These are phyloP conservation scores for Myiozetetes cayanensis DNA, from an alignment of 2,113 vertebrate species.

Conservation along the genomic window DNA sequence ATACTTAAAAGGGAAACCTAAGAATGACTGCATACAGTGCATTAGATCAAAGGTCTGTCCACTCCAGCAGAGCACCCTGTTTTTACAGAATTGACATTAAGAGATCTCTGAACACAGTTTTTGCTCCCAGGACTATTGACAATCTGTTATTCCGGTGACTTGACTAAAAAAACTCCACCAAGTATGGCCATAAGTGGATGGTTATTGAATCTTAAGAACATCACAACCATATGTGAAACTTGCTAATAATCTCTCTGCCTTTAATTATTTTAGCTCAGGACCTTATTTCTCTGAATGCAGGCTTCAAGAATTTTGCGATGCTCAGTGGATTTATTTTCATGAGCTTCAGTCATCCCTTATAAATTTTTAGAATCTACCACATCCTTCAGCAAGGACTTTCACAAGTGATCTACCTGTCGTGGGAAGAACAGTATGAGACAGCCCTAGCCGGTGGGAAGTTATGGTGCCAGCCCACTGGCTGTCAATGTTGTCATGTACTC, in stretches of 20 bases:
- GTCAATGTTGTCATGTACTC: not conserved
- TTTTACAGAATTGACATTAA: not conserved
- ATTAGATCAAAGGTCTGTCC: not conserved
- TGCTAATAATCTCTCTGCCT: not conserved
- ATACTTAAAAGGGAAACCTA: not conserved
- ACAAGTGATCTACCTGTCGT: not conserved
- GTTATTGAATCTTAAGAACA: not conserved
- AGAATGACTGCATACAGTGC: not conserved
- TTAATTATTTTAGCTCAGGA: not conserved
- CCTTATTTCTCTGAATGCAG: not conserved
- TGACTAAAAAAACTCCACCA: not conserved
- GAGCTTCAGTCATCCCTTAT: not conserved
- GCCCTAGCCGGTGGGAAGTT: not conserved
- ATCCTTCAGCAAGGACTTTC: not conserved
- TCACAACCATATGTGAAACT: not conserved
- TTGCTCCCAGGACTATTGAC: not conserved
- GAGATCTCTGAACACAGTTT: not conserved
- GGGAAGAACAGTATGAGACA: not conserved
- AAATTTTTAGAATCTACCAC: not conserved
- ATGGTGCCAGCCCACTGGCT: not conserved
- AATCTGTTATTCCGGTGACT: not conserved
- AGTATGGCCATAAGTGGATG: not conserved
- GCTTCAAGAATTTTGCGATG: not conserved
- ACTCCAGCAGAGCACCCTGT: not conserved
- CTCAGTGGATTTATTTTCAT: not conserved